Percentiles rank a stretch among this genome's conserved stretches.
phyloP scores from a whole-genome alignment of 2,797 vertebrate species.

The Gymnoscopelus microlampas region DNA sequence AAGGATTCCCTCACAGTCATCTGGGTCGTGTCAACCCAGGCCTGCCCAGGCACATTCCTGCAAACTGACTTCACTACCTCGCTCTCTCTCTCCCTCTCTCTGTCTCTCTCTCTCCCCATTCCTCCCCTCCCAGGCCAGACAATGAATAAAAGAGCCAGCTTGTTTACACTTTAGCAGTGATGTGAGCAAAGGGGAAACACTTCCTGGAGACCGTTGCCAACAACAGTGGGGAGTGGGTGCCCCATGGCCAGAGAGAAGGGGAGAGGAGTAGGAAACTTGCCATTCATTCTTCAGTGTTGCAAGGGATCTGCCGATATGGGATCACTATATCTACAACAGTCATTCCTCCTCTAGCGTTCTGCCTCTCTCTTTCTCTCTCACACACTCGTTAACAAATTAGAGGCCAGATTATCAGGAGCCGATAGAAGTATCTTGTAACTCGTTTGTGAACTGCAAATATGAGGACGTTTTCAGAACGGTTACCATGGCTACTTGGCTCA shows the following conservation, averaged over 20 bases:
- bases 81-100: slow-evolving; percentile 41
- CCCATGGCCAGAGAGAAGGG: slow-evolving; percentile 37
- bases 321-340: slow-evolving; percentile 6
- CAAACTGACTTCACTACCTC: slow-evolving; percentile 76
- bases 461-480: slow-evolving; percentile 62
- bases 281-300: slow-evolving; percentile 21
- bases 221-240: slow-evolving; percentile 68
- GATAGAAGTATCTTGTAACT: slow-evolving; percentile 35
- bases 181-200: slow-evolving; percentile 77
- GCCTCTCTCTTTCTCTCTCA: background rate
- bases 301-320: slow-evolving; percentile 24
- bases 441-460: slow-evolving; percentile 57
- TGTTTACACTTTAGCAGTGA: slow-evolving; percentile 76
- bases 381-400: slow-evolving; percentile 29
- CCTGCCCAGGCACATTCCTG: slow-evolving; percentile 84
- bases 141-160: slow-evolving; percentile 79
- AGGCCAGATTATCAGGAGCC: slow-evolving; percentile 18
- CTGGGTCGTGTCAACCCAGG: slow-evolving; percentile 75
- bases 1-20: slow-evolving; percentile 88
- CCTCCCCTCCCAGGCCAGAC: slow-evolving; percentile 53
- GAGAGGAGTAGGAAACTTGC: slow-evolving; percentile 28
- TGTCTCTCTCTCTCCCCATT: slow-evolving; percentile 20
- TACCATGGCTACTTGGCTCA: slow-evolving; percentile 67
- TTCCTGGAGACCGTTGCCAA: slow-evolving; percentile 85
- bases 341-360: background rate